Evolutionary conservation across 1,140 invertebrate species (phyloP).

Genomic region (Diabrotica virgifera): DNA sequence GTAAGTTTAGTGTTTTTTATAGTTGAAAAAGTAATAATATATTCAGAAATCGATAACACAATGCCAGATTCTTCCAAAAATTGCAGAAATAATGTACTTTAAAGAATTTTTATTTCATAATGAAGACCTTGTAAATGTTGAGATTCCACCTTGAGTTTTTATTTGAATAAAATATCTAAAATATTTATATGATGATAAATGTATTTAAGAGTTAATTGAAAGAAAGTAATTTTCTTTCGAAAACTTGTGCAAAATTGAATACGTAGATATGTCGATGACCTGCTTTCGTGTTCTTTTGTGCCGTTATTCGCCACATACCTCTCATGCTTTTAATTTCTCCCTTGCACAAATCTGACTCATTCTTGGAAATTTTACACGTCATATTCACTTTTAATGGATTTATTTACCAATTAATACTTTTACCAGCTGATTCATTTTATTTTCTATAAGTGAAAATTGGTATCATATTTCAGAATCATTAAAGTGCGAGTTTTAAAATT

Average conservation of each 20-base stretch:
- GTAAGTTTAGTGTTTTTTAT: constrained; percentile 6
- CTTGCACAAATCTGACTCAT: not conserved
- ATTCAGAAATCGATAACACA: too few relatives aligned
- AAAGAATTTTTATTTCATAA: not conserved
- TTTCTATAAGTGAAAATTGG: too few relatives aligned
- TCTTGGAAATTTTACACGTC: not conserved
- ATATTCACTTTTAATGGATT: not conserved
- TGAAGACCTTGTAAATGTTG: not conserved
- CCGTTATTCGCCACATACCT: constrained; percentile 1
- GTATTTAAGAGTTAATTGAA: too few relatives aligned
- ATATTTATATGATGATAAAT: not conserved
- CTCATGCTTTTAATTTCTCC: not conserved
- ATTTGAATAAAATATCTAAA: not conserved
- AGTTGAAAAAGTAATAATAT: not conserved
- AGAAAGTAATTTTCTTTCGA: not conserved
- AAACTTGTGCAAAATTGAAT: not conserved
- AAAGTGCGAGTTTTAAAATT: too few relatives aligned
- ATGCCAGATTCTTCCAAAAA: too few relatives aligned
- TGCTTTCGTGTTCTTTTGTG: constrained; percentile 2
- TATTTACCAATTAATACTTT: too few relatives aligned
- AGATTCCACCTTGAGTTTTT: not conserved
- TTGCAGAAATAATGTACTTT: too few relatives aligned
- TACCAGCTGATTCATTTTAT: too few relatives aligned
- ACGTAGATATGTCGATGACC: constrained; percentile 1
- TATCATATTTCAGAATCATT: too few relatives aligned